phyloP scores from a whole-genome alignment of 2,113 vertebrate genomes.

The Panthera uncia region DNA sequence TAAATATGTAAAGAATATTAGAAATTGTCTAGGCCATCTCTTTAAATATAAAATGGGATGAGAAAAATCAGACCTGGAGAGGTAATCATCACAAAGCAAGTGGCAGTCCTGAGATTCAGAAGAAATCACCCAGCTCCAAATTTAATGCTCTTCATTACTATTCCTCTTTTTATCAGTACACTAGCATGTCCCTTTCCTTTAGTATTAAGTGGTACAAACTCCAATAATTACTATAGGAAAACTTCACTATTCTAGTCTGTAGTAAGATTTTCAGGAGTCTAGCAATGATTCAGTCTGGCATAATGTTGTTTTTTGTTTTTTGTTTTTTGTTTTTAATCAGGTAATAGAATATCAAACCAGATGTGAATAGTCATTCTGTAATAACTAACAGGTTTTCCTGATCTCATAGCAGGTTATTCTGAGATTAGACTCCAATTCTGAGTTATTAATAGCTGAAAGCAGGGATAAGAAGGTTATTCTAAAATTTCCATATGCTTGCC shows the following conservation, averaged over 20 bases:
- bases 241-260: not conserved
- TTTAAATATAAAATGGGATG: not conserved
- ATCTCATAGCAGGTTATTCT: not conserved
- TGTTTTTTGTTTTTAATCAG: not conserved
- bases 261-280: constrained; percentile 13
- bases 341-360: constrained; percentile 3
- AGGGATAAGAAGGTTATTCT: not conserved
- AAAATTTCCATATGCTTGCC: not conserved
- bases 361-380: not conserved
- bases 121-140: not conserved
- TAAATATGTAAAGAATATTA: not conserved
- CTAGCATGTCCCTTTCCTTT: not conserved
- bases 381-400: not conserved
- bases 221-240: not conserved
- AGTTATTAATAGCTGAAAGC: not conserved
- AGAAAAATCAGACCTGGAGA: not conserved
- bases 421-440: not conserved
- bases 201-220: not conserved
- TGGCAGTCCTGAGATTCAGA: not conserved
- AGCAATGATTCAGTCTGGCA: not conserved
- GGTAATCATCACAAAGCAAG: not conserved
- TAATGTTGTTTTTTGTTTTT: not conserved
- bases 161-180: not conserved
- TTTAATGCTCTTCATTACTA: not conserved
- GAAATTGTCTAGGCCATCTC: not conserved